Percentiles rank a stretch among this genome's conserved stretches.
phyloP scores from a whole-genome alignment of 2,797 vertebrate genomes.

The Sebastes steindachneri region DNA sequence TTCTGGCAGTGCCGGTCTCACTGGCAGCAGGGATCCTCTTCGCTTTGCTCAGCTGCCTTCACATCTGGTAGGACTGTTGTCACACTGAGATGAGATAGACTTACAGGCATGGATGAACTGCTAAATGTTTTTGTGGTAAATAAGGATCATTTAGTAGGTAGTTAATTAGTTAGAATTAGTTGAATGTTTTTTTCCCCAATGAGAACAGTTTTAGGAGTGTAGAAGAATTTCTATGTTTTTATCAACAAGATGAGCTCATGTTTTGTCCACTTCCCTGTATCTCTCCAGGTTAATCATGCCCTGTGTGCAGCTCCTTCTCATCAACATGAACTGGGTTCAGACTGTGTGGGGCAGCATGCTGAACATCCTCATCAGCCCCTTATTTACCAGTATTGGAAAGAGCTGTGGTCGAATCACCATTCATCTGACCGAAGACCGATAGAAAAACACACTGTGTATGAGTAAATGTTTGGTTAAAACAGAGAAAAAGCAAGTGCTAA shows the following conservation, averaged over 20 bases:
- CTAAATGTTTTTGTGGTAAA: not conserved
- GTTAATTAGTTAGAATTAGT: too few relatives aligned
- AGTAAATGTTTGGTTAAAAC: not conserved
- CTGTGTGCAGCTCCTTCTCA: constrained; percentile 69
- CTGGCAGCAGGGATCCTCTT: constrained; percentile 70
- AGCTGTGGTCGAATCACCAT: constrained; percentile 62
- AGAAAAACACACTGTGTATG: not conserved
- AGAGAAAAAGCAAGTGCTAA: not conserved
- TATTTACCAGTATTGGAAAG: constrained; percentile 66
- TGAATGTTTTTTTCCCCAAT: not conserved
- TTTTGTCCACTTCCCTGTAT: constrained; percentile 8
- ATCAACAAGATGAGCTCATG: not conserved
- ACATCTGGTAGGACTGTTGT: constrained; percentile 69
- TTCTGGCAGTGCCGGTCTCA: constrained; percentile 71
- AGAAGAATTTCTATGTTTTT: not conserved
- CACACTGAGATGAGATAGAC: not conserved
- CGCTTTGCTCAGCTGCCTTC: constrained; percentile 71
- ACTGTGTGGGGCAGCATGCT: constrained; percentile 71
- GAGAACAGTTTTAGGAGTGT: not conserved
- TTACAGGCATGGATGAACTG: not conserved
- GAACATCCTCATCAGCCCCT: constrained; percentile 63
- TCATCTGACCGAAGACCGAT: constrained; percentile 37
- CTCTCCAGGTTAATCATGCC: constrained; percentile 72
- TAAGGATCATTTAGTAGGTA: not conserved
- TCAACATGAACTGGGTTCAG: constrained; percentile 75